A percentile compares a stretch with the other conserved stretches of the same genome.
Conservation (phyloP, 2,888 invertebrate species). For the Pyrrhia umbra region DNA sequence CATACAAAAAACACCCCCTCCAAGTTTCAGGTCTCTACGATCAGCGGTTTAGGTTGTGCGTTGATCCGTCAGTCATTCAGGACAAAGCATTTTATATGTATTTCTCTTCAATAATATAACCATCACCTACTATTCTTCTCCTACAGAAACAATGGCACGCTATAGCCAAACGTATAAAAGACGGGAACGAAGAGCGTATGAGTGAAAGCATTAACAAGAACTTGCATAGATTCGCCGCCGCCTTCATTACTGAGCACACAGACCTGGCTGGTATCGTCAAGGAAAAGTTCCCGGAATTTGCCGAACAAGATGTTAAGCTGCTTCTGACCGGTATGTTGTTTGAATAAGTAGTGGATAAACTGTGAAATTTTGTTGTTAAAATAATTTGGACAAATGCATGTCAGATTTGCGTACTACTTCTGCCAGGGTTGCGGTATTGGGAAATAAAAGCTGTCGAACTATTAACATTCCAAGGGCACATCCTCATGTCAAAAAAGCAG, state of each 20-base stretch:
- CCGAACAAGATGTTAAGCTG: conserved; percentile 76
- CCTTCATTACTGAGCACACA: conserved; percentile 91
- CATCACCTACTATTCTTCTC: not conserved
- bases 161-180: conserved; percentile 84
- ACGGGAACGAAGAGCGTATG: conserved; percentile 64
- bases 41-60: no score
- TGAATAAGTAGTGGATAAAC: not conserved
- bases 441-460: no score
- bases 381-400: no score
- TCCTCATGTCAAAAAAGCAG: no score
- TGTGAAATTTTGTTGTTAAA: no score
- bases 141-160: conserved; percentile 90
- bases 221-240: conserved; percentile 91
- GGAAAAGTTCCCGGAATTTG: conserved; percentile 85
- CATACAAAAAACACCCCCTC: no score
- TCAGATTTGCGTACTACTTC: no score
- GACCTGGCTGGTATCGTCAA: conserved; percentile 87
- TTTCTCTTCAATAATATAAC: not conserved
- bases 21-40: no score
- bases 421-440: no score
- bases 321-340: conserved; percentile 86
- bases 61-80: no score
- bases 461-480: no score
- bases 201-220: conserved; percentile 57
- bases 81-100: no score